Conservation (phyloP, 2,888 invertebrate species). For the Dasysyrphus tricinctus region DNA sequence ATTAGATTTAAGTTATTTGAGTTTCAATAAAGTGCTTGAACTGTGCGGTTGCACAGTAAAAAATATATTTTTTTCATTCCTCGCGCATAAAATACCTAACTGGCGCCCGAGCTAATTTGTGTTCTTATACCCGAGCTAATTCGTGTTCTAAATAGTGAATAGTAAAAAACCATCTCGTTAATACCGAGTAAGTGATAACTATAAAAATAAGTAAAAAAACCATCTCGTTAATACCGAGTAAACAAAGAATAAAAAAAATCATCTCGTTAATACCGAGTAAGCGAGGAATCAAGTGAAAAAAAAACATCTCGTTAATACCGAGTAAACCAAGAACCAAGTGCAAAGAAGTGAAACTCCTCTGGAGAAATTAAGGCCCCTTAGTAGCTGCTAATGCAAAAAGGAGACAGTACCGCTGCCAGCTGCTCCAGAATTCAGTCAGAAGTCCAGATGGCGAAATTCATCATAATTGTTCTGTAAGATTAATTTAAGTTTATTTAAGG, state of each 20-base stretch:
- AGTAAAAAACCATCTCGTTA: no score
- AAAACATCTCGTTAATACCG: background rate
- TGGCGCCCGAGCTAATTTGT: background rate
- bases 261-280: background rate
- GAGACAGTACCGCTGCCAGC: no score
- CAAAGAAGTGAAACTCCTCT: background rate
- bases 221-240: background rate
- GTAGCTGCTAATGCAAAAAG: no score
- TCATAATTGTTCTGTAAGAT: slow-evolving; percentile 5
- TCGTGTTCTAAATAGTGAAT: background rate
- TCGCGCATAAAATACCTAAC: background rate
- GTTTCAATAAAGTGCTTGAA: background rate
- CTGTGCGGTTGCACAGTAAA: background rate
- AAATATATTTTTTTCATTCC: background rate
- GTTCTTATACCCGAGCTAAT: background rate
- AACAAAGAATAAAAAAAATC: no score
- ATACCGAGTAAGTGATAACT: no score
- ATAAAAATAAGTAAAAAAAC: no score
- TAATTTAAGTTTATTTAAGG: slow-evolving; percentile 1
- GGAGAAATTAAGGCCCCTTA: background rate
- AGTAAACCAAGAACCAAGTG: background rate
- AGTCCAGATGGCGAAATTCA: background rate
- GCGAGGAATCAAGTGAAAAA: background rate
- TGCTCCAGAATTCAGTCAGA: background rate
- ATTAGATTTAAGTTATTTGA: background rate